phyloP scores from a whole-genome alignment of 2,113 vertebrate genomes.

The Myrmophylax atrothorax region DNA sequence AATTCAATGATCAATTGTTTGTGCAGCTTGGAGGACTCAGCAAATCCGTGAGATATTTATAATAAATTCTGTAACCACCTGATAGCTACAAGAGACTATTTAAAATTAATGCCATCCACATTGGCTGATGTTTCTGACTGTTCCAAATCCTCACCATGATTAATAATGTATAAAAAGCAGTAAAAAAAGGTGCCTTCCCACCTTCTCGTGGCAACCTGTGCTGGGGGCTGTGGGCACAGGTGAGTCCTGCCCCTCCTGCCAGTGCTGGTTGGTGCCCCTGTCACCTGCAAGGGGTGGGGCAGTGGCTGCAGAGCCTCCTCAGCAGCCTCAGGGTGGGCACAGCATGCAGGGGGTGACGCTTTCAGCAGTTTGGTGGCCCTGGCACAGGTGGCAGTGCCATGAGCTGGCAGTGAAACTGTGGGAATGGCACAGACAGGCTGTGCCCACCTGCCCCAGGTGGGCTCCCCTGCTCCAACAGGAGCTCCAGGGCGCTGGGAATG shows the following conservation, averaged over 20 bases:
- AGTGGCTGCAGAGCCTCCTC: rapidly evolving
- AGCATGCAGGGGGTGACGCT: no score
- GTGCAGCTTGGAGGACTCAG: not conserved
- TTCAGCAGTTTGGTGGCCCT: not conserved
- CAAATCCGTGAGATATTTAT: not conserved
- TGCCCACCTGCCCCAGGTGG: not conserved
- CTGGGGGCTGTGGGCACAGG: not conserved
- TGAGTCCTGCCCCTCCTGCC: not conserved
- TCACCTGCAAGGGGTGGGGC: rapidly evolving
- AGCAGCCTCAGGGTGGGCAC: not conserved
- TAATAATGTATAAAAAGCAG: not conserved
- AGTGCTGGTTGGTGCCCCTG: not conserved
- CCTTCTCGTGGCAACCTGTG: not conserved
- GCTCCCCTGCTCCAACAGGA: not conserved
- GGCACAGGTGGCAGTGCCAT: not conserved
- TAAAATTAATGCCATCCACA: not conserved
- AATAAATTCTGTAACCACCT: not conserved
- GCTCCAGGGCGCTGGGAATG: not conserved
- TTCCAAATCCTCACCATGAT: not conserved
- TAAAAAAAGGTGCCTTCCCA: not conserved
- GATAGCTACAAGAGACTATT: not conserved
- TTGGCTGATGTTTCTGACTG: not conserved
- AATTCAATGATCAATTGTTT: not conserved
- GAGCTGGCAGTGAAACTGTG: rapidly evolving
- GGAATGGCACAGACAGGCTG: not conserved